phyloP scores from a whole-genome alignment of 30 jellyfish, hydroid and myxozoan genomes.

The Clytia hemisphaerica region DNA sequence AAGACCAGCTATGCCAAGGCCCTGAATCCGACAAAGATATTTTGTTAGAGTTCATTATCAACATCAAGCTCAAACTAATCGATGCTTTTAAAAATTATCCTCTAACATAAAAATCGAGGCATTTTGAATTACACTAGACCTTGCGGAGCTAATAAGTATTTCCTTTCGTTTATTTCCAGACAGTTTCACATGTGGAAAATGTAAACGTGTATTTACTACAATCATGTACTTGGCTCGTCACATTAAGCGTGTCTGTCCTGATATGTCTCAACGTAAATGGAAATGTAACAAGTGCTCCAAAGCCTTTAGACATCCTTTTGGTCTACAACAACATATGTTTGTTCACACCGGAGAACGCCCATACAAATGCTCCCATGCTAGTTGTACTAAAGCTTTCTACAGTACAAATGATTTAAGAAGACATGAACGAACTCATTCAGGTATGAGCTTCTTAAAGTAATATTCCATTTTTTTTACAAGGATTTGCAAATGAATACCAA shows the following conservation, averaged over 20 bases:
- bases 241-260: constrained; percentile 94
- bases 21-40: not conserved
- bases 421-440: constrained; percentile 89
- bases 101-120: not conserved
- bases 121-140: not conserved
- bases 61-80: not conserved
- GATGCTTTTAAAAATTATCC: not conserved
- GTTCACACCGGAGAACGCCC: constrained; percentile 97
- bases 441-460: constrained; percentile 17
- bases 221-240: constrained; percentile 84
- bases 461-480: no score
- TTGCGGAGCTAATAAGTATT: not conserved
- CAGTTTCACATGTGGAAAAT: constrained; percentile 84
- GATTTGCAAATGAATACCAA: no score
- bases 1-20: not conserved
- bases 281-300: constrained; percentile 85
- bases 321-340: constrained; percentile 80
- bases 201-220: constrained; percentile 88
- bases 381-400: constrained; percentile 95
- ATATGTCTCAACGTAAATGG: constrained; percentile 90
- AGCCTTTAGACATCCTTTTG: constrained; percentile 97
- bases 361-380: constrained; percentile 78
- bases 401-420: constrained; percentile 93
- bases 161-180: constrained; percentile 33
- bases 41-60: not conserved